Conservation (phyloP, 2,113 vertebrate species). For the Panthera leo region DNA sequence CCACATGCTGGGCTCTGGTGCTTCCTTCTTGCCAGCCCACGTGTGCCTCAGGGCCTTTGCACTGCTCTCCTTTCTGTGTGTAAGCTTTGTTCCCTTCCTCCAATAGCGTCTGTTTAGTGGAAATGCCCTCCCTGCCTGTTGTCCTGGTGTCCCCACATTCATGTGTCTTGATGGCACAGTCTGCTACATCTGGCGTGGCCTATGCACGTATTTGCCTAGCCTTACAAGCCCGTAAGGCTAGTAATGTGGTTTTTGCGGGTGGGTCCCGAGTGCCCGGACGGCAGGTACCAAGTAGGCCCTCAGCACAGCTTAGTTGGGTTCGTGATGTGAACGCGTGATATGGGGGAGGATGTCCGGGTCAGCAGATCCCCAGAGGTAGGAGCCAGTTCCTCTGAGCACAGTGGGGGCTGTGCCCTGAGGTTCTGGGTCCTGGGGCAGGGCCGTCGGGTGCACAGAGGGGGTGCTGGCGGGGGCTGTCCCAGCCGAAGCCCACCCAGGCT, state of each 20-base stretch:
- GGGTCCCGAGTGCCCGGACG: not conserved
- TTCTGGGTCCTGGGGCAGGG: not conserved
- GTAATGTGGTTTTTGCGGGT: no score
- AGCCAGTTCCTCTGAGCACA: fast-evolving
- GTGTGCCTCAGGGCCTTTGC: not conserved
- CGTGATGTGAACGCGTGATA: fast-evolving
- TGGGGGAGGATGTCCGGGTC: not conserved
- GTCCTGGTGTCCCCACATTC: fast-evolving
- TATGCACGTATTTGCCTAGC: fast-evolving
- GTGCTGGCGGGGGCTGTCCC: fast-evolving
- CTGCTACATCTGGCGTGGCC: fast-evolving
- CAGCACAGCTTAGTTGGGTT: not conserved
- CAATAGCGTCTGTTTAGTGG: fast-evolving
- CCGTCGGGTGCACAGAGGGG: fast-evolving
- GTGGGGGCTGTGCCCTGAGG: fast-evolving
- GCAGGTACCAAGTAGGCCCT: not conserved
- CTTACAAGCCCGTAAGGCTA: fast-evolving
- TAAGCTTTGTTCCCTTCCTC: not conserved
- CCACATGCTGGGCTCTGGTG: fast-evolving
- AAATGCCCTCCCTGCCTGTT: not conserved
- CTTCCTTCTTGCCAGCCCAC: not conserved
- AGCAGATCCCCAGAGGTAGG: not conserved
- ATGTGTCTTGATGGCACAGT: fast-evolving
- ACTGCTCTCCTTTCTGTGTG: no score
- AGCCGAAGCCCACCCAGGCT: fast-evolving